Evolutionary conservation across 1,140 invertebrate genomes (phyloP), one percentile per base, ranked within the genome.

Genomic region (Drosophila novamexicana): DNA sequence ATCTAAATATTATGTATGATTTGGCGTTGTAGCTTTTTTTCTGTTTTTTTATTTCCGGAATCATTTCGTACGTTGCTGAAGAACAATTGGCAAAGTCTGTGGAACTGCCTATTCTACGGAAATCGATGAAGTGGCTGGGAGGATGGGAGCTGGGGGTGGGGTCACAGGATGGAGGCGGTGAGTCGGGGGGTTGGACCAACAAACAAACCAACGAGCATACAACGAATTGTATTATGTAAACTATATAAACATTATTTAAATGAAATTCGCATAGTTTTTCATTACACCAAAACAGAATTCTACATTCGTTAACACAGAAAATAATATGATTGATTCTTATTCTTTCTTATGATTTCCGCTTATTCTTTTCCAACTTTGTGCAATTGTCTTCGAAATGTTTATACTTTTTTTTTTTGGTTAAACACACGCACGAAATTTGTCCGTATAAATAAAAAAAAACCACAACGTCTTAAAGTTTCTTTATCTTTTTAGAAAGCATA

Each of bases 221-320:
- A 57, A 57, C 62, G 53, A 58, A 45, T 65, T 57, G 62, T 63
- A 49, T 65, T 36, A 58, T 37, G 56, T 45, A 45, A 73, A 59
- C 32, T 50, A 69, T 39, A 70, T 49, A 42, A 57, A 32, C 29
- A 53, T 61, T 16, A 53, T 68, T 56, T 69, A 8, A 44, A 36
- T 63, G 32, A 37, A 22, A 58, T 74, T 67, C n/a, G 56, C 14
- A 14, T 39, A 22, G 5, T 36, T 69, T 29, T 63, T 64, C 42
- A 49, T 44, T 64, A 91, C 90, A 91, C 90, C 90, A 91, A 91
- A 91, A 91, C 90, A 91, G 90, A 91, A 88, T 91, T 90, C 73
- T 90, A 88, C 65, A 88, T 76, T 79, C 53, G 57, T 61, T 58
- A 61, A 73, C 52, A 77, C 52, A 74, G 83, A 81, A 90, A 83